These are phyloP conservation scores for Indicator indicator DNA, from an alignment of 2,113 vertebrate species.

Conservation along the genomic window DNA sequence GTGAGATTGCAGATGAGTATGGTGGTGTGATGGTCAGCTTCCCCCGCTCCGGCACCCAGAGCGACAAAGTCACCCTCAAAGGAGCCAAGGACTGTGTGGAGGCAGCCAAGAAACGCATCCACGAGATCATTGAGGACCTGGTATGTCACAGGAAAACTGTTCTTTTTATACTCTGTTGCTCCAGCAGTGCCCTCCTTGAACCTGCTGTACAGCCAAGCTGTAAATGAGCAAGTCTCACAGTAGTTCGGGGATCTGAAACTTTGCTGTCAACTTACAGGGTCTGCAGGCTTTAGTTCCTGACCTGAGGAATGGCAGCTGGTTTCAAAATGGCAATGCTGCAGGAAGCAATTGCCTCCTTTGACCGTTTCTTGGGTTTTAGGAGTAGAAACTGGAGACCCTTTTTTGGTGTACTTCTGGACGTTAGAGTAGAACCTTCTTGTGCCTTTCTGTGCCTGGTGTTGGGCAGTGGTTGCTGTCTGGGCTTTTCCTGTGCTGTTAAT, in stretches of 20 bases:
- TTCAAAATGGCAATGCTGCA: neutral
- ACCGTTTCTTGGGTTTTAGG: neutral
- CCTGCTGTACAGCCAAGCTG: neutral
- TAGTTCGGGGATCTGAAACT: neutral
- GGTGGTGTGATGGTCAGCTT: conserved; percentile 98
- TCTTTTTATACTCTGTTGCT: neutral
- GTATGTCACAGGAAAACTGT: conserved; percentile 58
- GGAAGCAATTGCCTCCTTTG: neutral
- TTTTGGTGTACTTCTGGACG: neutral
- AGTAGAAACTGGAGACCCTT: neutral
- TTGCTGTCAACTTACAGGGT: neutral
- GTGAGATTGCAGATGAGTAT: conserved; percentile 95
- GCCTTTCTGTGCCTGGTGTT: neutral
- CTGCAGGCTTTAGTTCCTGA: neutral
- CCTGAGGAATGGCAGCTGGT: neutral
- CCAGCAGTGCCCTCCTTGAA: neutral
- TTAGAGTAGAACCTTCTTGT: neutral
- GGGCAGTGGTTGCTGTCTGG: neutral
- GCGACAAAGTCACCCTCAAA: conserved; percentile 93
- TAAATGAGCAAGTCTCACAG: neutral
- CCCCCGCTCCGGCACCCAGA: conserved; percentile 90
- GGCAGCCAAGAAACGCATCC: conserved; percentile 95
- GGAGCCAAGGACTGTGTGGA: conserved; percentile 98
- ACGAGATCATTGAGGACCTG: conserved; percentile 94
- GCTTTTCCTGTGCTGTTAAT: neutral